A percentile compares a stretch with the other conserved stretches of the same genome.
phyloP scores from a whole-genome alignment of 2,113 vertebrate genomes.

The Phyllostomus hastatus region DNA sequence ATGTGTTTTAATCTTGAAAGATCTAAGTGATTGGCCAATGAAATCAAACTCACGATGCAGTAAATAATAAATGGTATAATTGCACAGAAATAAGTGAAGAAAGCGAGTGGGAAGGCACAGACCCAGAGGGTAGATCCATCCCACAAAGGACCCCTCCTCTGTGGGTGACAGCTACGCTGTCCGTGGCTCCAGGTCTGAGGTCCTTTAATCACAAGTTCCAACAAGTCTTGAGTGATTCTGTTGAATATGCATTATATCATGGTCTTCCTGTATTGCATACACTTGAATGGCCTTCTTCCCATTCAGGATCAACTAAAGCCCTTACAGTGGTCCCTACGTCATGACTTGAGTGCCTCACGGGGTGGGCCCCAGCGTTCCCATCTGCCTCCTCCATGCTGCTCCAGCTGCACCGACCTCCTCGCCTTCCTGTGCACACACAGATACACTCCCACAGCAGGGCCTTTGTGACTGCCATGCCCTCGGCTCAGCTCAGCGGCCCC shows the following conservation, averaged over 20 bases:
- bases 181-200: neutral
- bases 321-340: neutral
- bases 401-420: neutral
- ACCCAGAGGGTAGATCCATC: rapidly evolving
- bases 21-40: neutral
- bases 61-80: neutral
- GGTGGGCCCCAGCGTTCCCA: neutral
- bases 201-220: neutral
- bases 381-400: neutral
- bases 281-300: neutral
- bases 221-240: neutral
- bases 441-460: neutral
- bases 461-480: neutral
- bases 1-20: neutral
- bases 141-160: neutral
- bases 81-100: neutral
- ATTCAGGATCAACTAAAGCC: neutral
- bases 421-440: neutral
- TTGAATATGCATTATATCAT: neutral
- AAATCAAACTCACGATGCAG: neutral
- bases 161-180: rapidly evolving
- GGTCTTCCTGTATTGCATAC: neutral
- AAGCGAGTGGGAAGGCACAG: neutral
- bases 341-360: neutral
- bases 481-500: neutral